Percentiles rank a stretch among this genome's conserved stretches.
phyloP scores from a whole-genome alignment of 92 coral and sea anemone genomes.

The Palythoa caribaeorum region DNA sequence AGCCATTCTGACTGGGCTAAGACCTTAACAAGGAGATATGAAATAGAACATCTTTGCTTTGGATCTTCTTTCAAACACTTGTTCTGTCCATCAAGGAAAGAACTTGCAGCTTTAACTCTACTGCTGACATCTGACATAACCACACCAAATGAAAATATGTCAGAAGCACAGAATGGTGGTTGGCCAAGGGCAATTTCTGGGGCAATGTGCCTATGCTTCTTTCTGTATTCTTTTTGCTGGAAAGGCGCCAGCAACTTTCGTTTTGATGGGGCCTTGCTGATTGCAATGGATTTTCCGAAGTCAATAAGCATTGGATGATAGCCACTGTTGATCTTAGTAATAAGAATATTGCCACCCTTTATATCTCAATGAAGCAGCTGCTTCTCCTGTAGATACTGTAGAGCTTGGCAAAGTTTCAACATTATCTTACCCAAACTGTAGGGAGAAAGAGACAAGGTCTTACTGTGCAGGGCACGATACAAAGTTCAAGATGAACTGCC shows the following conservation, averaged over 20 bases:
- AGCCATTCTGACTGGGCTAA: background rate
- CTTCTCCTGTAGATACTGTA: conserved; percentile 42
- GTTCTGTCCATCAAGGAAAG: conserved; percentile 50
- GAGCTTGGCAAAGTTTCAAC: conserved; percentile 40
- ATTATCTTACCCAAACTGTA: conserved; percentile 40
- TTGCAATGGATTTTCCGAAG: conserved; percentile 39
- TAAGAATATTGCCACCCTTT: conserved; percentile 53
- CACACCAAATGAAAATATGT: conserved; percentile 44
- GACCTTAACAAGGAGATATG: background rate
- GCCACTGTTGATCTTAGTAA: conserved; percentile 16
- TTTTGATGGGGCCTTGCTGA: conserved; percentile 38
- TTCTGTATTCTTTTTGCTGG: conserved; percentile 43
- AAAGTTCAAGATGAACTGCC: conserved; percentile 21
- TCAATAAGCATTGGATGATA: conserved; percentile 37
- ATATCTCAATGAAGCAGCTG: conserved; percentile 38
- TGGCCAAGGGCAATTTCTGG: conserved; percentile 39
- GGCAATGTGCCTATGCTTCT: conserved; percentile 24
- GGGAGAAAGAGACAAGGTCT: conserved; percentile 34
- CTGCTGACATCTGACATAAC: conserved; percentile 56
- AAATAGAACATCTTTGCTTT: conserved; percentile 48
- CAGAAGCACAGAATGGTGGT: conserved; percentile 37
- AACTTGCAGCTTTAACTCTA: conserved; percentile 32
- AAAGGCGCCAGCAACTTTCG: conserved; percentile 16
- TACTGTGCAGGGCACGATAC: conserved; percentile 17
- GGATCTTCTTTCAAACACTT: conserved; percentile 57